Percentiles rank a stretch among this genome's conserved stretches.
Evolutionary conservation across 1,140 invertebrate genomes (phyloP).

Genomic region (Drosophila ambigua): DNA sequence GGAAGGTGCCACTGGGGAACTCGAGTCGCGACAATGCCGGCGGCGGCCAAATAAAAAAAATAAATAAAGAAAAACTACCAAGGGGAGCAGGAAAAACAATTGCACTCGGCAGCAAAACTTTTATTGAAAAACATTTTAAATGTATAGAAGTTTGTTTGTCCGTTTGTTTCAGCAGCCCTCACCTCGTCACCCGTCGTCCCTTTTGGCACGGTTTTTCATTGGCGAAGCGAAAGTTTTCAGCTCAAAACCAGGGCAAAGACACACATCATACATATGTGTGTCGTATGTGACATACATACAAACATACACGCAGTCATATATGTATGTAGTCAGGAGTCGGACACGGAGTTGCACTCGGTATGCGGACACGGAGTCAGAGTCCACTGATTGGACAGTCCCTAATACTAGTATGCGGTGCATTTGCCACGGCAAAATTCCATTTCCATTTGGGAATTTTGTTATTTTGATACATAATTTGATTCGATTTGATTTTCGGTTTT

Average conservation of each 20-base stretch:
- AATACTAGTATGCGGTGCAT: conserved; percentile 3
- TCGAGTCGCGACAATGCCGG: conserved; percentile 21
- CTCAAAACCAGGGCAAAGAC: conserved; percentile 31
- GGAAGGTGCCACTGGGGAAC: conserved; percentile 16
- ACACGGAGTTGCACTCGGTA: background rate
- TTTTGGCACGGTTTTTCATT: conserved; percentile 9
- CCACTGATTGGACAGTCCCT: conserved; percentile 13
- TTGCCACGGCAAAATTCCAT: conserved; percentile 26
- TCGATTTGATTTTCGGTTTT: conserved; percentile 43
- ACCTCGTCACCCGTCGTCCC: background rate
- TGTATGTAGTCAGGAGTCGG: background rate
- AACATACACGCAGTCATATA: too few species aligned
- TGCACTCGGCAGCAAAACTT: conserved; percentile 68
- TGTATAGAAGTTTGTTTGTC: conserved; percentile 59
- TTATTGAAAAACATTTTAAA: conserved; percentile 81
- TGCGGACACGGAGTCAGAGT: conserved; percentile 3
- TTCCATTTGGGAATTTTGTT: conserved; percentile 34
- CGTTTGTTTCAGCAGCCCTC: conserved; percentile 30
- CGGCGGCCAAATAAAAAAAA: too few species aligned
- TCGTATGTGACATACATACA: conserved; percentile 36
- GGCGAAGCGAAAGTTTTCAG: conserved; percentile 31
- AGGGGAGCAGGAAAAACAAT: conserved; percentile 55
- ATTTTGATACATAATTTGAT: conserved; percentile 46
- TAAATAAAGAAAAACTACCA: conserved; percentile 40
- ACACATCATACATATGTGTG: conserved; percentile 31